These are phyloP conservation scores for Calliopsis andreniformis DNA, from an alignment of 1,140 invertebrate species.

Conservation along the genomic window DNA sequence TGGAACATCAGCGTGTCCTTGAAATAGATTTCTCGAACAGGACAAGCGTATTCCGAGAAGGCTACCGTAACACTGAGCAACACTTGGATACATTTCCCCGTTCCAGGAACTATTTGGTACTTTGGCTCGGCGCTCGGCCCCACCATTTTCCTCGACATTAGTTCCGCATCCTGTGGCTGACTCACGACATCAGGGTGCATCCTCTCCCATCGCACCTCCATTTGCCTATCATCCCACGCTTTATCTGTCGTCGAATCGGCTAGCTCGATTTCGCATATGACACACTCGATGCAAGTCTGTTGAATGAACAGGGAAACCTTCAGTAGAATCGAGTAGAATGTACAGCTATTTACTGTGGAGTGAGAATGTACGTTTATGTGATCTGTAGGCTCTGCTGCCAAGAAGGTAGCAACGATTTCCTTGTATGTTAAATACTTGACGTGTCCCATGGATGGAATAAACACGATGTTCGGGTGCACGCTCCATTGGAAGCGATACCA, in stretches of 20 bases:
- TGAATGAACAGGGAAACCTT: background rate
- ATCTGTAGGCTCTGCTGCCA: constrained; percentile 53
- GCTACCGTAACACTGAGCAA: constrained; percentile 60
- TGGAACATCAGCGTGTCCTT: constrained; percentile 74
- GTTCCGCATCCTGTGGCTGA: constrained; percentile 6
- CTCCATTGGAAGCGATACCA: constrained; percentile 71
- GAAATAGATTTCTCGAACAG: constrained; percentile 65
- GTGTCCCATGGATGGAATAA: constrained; percentile 71
- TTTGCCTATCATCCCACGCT: constrained; percentile 70
- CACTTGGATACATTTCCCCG: constrained; percentile 54
- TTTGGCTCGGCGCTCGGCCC: constrained; percentile 58
- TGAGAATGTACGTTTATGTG: constrained; percentile 55
- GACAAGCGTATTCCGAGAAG: constrained; percentile 66
- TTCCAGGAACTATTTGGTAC: constrained; percentile 55
- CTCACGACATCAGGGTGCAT: background rate
- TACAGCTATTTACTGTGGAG: background rate
- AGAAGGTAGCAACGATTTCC: constrained; percentile 66
- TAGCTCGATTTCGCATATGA: constrained; percentile 54
- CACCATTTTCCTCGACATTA: constrained; percentile 50
- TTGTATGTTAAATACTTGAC: constrained; percentile 60
- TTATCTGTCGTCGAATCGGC: background rate
- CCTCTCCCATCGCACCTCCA: constrained; percentile 58
- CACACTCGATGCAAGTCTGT: constrained; percentile 64
- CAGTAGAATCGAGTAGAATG: too few species aligned
- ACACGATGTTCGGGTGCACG: constrained; percentile 59